Base-by-base conservation (phyloP, 2,888 invertebrate genomes). In the Drosophila helvetica region DNA sequence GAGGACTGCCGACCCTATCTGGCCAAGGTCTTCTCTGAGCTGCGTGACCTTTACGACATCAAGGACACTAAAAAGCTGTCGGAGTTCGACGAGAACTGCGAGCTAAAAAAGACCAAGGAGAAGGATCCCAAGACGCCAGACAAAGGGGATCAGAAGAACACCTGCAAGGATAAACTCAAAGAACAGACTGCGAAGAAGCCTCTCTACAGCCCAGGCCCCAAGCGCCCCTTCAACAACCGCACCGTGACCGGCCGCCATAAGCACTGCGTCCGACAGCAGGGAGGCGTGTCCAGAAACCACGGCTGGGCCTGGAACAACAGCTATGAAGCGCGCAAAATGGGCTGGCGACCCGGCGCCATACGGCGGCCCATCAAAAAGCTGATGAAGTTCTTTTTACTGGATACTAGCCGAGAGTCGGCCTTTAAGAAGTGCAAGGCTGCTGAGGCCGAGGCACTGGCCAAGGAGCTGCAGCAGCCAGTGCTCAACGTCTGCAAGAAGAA, bases 241-340 rank as follows among this genome's bases (percentile, higher is more conserved):
- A 30, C 62, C 12, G 19, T 30, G 12, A 27, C 56, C 7, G 15
- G 25, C 12, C 19, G 77, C 10, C 81, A 81, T 52, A 81, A 70
- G 43, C 19, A 48, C 22, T 81, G 85, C 30, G 27, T 74, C 3
- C 62, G 33, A 3, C 69, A 51, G 6, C 10, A 53, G 0, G 54
- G 91, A 19, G 91, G 93, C 0, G 94, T 95, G 0, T 94, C 95
- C 0, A 90, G 92, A 0, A 89, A 92, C 46, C 95, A 95, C 94
- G 95, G 95, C 0, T 95, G 95, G 95, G 87, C 94, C 25, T 95
- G 95, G 95, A 94, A 77, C 38, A 62, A 76, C 1, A 77, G 88
- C 19, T 70, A 66, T 0, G 63, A 75, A 17, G 89, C 84, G 1
- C 72, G 69, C 15, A 77, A 87, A 2, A 59, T 79, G 7, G 92